Evolutionary conservation across 2,113 vertebrate species (phyloP).

Genomic region (Falco punctatus): DNA sequence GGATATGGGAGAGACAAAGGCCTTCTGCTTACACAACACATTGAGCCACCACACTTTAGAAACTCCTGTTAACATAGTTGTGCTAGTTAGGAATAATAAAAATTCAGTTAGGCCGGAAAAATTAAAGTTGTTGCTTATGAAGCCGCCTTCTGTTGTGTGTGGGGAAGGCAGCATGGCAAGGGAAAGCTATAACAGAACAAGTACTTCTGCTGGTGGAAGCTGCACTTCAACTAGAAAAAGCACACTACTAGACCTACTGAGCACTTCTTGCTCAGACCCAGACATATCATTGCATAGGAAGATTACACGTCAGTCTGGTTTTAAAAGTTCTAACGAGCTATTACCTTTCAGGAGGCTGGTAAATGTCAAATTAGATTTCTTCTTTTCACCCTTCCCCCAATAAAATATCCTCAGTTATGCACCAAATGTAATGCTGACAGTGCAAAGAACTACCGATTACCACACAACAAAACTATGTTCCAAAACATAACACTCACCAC

Average conservation of each 20-base stretch:
- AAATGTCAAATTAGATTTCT: neutral
- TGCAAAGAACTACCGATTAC: conserved; percentile 1
- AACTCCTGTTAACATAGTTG: neutral
- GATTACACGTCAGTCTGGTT: neutral
- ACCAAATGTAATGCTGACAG: neutral
- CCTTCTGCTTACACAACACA: conserved; percentile 35
- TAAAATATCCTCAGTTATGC: neutral
- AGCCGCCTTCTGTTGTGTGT: neutral
- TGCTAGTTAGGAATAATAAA: neutral
- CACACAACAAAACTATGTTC: conserved; percentile 45
- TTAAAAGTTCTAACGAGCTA: conserved; percentile 12
- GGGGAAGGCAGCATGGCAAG: neutral
- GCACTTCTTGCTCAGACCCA: neutral
- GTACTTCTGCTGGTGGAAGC: neutral
- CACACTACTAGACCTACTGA: neutral
- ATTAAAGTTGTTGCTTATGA: neutral
- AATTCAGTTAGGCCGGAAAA: neutral
- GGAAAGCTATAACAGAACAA: neutral
- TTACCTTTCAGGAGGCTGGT: neutral
- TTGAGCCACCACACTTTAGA: neutral
- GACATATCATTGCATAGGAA: neutral
- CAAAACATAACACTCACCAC: conserved; percentile 30
- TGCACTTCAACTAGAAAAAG: neutral
- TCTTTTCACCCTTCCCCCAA: neutral
- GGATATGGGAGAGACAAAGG: conserved; percentile 10